Conservation (phyloP, 1,140 invertebrate species). For the Daktulosphaira vitifoliae region DNA sequence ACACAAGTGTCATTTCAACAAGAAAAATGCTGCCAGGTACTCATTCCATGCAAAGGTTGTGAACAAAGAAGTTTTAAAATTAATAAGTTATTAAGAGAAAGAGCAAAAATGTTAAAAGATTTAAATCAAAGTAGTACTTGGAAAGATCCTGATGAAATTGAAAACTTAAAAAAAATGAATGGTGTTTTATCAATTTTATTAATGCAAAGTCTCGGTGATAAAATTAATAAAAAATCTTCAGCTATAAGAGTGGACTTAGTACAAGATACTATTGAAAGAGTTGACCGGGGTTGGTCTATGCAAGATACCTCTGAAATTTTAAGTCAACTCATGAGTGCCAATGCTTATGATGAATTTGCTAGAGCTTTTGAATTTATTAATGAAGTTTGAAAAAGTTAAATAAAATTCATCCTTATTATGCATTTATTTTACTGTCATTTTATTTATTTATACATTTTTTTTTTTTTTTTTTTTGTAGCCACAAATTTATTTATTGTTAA, state of each 20-base stretch:
- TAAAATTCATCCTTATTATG: no score
- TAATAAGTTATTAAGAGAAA: constrained; percentile 23
- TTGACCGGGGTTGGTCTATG: constrained; percentile 10
- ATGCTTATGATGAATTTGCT: constrained; percentile 21
- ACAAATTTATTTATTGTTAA: no score
- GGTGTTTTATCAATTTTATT: constrained; percentile 18
- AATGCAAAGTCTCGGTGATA: constrained; percentile 1
- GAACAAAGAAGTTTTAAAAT: constrained; percentile 25
- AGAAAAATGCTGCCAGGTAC: constrained; percentile 9
- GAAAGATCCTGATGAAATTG: constrained; percentile 18
- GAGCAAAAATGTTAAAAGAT: constrained; percentile 3
- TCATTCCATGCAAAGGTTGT: constrained; percentile 15
- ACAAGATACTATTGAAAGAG: constrained; percentile 6
- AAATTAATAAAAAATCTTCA: constrained; percentile 3
- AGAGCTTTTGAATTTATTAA: neutral
- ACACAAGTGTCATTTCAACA: neutral
- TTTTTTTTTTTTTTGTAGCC: no score
- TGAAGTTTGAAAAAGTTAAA: no score
- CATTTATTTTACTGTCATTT: no score
- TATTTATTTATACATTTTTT: no score
- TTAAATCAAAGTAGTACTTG: neutral
- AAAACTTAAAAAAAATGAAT: neutral
- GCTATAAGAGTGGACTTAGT: constrained; percentile 4
- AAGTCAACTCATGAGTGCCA: constrained; percentile 1
- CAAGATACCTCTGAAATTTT: constrained; percentile 5